Evolutionary conservation across 2,113 vertebrate species (phyloP).

Genomic region (Spheniscus mendiculus): DNA sequence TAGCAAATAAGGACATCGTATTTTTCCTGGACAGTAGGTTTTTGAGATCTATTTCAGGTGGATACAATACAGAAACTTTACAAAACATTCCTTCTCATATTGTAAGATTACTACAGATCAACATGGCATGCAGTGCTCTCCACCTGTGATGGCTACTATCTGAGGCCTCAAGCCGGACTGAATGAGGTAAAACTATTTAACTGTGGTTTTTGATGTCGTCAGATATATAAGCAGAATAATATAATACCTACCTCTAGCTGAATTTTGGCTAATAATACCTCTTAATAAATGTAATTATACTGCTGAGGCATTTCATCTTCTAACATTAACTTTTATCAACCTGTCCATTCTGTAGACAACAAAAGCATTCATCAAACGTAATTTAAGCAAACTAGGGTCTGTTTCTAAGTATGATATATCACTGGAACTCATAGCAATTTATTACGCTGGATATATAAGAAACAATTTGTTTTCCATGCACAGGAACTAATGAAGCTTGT

Average conservation of each 20-base stretch:
- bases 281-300: slow-evolving; percentile 19
- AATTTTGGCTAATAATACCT: neutral
- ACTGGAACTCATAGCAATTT: neutral
- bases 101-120: neutral
- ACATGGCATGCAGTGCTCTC: neutral
- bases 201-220: neutral
- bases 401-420: neutral
- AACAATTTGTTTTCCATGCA: neutral
- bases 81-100: neutral
- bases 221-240: neutral
- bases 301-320: neutral
- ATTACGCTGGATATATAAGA: neutral
- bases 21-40: neutral
- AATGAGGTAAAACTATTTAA: neutral
- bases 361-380: neutral
- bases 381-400: neutral
- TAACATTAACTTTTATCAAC: neutral
- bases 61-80: neutral
- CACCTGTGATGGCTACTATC: neutral
- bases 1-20: neutral
- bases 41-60: neutral
- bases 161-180: neutral
- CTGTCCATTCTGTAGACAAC: neutral
- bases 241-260: neutral
- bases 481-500: neutral